Evolutionary conservation across 2,113 vertebrate genomes (phyloP), one percentile per base, ranked within the genome.

Genomic region (Aspidoscelis tigris): DNA sequence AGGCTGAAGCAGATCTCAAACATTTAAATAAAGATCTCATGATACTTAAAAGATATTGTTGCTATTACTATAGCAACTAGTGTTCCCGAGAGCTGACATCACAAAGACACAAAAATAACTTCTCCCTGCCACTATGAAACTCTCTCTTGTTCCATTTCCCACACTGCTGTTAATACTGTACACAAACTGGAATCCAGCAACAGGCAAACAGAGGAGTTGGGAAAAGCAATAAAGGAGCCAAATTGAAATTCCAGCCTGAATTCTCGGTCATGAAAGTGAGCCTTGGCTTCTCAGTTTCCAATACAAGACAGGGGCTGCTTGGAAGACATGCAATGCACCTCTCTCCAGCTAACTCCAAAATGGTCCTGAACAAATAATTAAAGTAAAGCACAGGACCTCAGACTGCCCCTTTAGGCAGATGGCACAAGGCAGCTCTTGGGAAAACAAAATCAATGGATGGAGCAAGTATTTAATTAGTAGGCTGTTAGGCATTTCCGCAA

Each of bases 31-130:
- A 39, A 33, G 55, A 66, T 16, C 50, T 71, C 8, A 18, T 33
- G 50, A n/a, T 77, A 58, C 41, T 71, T 18, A 82, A 71, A 33
- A 18, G 5, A 77, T 86, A 69, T 82, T 66, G 43, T 41, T 79
- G 70, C 78, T 83, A 78, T 78, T 83, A 24, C 81, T 87, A 75
- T 87, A 64, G 81, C 81, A 86, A 83, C 70, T 20, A 44, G 22
- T 22, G 20, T 58, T 64, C 21, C 53, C 39, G 55, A 82, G 18
- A 66, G 6, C 24, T 64, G 75, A 41, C 16, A 69, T 26, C 61
- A 41, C 83, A 69, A 70, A 85, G 43, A 79, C n/a, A 64, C 70
- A 75, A 71, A 79, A 85, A 82, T 76, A 79, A 76, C 75, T 68
- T 33, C n/a, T 26, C 26, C 33, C 21, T 50, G 33, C 26, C 68